Percentiles rank a stretch among this genome's conserved stretches.
phyloP scores from a whole-genome alignment of 2,888 invertebrate species.

The Idaea straminata region DNA sequence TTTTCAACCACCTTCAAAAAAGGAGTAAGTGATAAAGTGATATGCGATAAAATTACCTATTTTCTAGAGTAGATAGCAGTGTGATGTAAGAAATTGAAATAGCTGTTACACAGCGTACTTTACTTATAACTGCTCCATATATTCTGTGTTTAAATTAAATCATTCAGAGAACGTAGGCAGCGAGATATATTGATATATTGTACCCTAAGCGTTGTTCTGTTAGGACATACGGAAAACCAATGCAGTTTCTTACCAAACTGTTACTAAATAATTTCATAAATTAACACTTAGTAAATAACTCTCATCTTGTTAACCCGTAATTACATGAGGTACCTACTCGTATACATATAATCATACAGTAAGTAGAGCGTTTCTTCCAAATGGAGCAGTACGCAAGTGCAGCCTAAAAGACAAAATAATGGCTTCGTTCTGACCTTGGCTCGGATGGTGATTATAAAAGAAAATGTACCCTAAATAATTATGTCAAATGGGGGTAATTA shows the following conservation, averaged over 20 bases:
- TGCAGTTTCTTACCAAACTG: constrained; percentile 8
- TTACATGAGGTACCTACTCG: constrained; percentile 25
- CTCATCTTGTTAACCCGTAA: constrained; percentile 41
- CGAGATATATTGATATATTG: neutral
- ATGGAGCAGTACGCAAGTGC: constrained; percentile 28
- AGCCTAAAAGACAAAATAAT: constrained; percentile 45
- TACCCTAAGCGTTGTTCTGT: neutral
- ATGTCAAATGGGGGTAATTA: constrained; percentile 12
- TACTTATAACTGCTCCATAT: neutral
- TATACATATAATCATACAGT: constrained; percentile 22
- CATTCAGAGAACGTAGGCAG: neutral
- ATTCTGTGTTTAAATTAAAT: neutral
- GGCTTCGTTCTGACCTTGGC: constrained; percentile 40
- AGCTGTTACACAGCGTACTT: neutral
- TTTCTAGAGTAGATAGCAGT: neutral
- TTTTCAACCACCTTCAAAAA: too few relatives aligned
- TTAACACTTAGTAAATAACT: constrained; percentile 37
- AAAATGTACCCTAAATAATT: constrained; percentile 24
- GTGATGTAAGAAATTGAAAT: constrained; percentile 1
- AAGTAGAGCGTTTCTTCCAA: constrained; percentile 54
- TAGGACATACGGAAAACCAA: neutral
- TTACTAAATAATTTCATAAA: constrained; percentile 17
- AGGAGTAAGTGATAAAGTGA: neutral
- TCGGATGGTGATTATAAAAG: constrained; percentile 33
- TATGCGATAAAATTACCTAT: neutral